These are phyloP conservation scores for Argynnis bischoffii DNA, from an alignment of 2,888 invertebrate genomes.

Conservation along the genomic window DNA sequence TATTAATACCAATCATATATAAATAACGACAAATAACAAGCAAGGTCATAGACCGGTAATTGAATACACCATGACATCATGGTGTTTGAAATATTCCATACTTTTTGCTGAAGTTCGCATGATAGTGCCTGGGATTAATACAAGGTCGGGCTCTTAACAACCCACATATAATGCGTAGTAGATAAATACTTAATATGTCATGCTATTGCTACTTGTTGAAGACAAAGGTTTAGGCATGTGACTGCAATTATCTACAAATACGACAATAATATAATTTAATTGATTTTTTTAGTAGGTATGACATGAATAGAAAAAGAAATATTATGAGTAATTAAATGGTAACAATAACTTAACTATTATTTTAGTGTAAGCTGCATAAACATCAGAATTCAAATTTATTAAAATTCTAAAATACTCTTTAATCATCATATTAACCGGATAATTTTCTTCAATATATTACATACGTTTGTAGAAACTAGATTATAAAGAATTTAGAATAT, in stretches of 20 bases:
- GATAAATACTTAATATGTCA: background rate
- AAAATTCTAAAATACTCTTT: too few species aligned
- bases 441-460: background rate
- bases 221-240: background rate
- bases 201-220: conserved; percentile 15
- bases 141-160: conserved; percentile 31
- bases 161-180: conserved; percentile 27
- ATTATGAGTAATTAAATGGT: background rate
- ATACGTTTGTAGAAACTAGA: background rate
- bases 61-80: conserved; percentile 79
- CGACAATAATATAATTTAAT: conserved; percentile 1
- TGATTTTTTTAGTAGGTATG: background rate
- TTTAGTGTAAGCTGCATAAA: too few species aligned
- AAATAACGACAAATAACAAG: conserved; percentile 55
- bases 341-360: too few species aligned
- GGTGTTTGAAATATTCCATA: conserved; percentile 73
- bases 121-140: conserved; percentile 32
- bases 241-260: conserved; percentile 6
- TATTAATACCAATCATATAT: conserved; percentile 40
- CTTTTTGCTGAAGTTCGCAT: conserved; percentile 62
- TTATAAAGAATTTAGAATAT: conserved; percentile 22
- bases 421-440: background rate
- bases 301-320: background rate
- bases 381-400: too few species aligned
- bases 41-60: conserved; percentile 74